Percentiles rank a stretch among this genome's conserved stretches.
phyloP scores from a whole-genome alignment of 2,113 vertebrate genomes.

The Lophotis ruficrista region DNA sequence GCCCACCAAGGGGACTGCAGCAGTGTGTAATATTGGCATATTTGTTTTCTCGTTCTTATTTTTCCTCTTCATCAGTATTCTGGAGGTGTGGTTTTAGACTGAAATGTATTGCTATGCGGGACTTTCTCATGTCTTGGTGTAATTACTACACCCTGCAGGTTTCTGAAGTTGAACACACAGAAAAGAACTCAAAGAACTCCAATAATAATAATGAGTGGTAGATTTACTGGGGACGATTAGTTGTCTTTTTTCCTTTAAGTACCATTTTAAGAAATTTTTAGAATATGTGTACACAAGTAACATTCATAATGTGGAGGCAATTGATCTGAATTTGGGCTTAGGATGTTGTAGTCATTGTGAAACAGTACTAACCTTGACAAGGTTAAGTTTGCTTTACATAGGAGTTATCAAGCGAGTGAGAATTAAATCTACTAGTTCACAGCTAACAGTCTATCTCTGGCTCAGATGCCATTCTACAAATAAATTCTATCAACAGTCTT shows the following conservation, averaged over 20 bases:
- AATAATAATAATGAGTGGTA: not conserved
- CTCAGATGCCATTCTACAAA: not conserved
- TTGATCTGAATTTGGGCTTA: not conserved
- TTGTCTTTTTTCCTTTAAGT: not conserved
- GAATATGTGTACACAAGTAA: not conserved
- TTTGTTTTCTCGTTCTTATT: constrained; percentile 69
- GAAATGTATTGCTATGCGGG: constrained; percentile 56
- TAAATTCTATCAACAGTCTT: not conserved
- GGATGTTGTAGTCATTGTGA: not conserved
- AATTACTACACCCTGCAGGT: constrained; percentile 53
- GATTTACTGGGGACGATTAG: not conserved
- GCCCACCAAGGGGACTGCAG: constrained; percentile 75
- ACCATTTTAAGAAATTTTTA: not conserved
- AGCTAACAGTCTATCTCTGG: not conserved
- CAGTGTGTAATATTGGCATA: constrained; percentile 71
- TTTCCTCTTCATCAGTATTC: constrained; percentile 66
- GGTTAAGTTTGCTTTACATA: not conserved
- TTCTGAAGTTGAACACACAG: not conserved
- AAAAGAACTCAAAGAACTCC: not conserved
- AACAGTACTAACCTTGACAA: not conserved
- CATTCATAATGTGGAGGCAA: not conserved
- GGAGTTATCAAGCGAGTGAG: not conserved
- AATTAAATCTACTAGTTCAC: not conserved
- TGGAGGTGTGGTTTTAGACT: constrained; percentile 63
- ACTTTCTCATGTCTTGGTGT: constrained; percentile 24